Percentiles rank a stretch among this genome's conserved stretches.
Evolutionary conservation across 2,888 invertebrate species (phyloP).

Genomic region (Ecdyonurus torrentis): DNA sequence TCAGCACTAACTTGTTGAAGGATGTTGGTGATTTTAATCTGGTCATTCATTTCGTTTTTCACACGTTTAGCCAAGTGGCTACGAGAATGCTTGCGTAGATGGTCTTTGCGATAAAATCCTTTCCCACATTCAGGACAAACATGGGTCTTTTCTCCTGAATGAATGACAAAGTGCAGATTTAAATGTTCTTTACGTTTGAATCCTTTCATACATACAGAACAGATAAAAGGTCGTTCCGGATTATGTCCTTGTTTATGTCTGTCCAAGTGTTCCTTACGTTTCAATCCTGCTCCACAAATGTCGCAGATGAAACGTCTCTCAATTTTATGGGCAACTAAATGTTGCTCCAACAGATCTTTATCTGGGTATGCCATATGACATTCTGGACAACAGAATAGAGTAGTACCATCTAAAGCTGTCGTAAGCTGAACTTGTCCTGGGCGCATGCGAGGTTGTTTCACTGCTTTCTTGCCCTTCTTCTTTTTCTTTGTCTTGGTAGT

Average conservation of each 20-base stretch:
- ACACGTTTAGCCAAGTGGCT: slow-evolving; percentile 60
- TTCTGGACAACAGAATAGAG: slow-evolving; percentile 62
- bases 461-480: slow-evolving; percentile 67
- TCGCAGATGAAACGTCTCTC: slow-evolving; percentile 39
- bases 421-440: slow-evolving; percentile 64
- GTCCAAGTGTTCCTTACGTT: slow-evolving; percentile 62
- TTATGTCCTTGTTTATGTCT: slow-evolving; percentile 65
- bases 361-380: slow-evolving; percentile 69
- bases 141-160: slow-evolving; percentile 69
- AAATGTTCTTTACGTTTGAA: slow-evolving; percentile 70
- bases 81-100: slow-evolving; percentile 59
- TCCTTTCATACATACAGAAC: slow-evolving; percentile 56
- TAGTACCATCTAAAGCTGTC: slow-evolving; percentile 54
- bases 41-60: slow-evolving; percentile 43
- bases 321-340: slow-evolving; percentile 56
- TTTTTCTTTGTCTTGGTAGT: slow-evolving; percentile 38
- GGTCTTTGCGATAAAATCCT: slow-evolving; percentile 54
- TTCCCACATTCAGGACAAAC: slow-evolving; percentile 61
- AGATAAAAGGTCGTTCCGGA: slow-evolving; percentile 63
- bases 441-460: slow-evolving; percentile 56
- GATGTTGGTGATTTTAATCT: background rate
- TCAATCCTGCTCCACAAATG: slow-evolving; percentile 31
- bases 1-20: background rate
- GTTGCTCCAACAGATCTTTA: slow-evolving; percentile 56
- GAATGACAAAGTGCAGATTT: slow-evolving; percentile 67